These are phyloP conservation scores for Hydrochoerus hydrochaeris DNA, from an alignment of 2,113 vertebrate genomes.

Conservation along the genomic window DNA sequence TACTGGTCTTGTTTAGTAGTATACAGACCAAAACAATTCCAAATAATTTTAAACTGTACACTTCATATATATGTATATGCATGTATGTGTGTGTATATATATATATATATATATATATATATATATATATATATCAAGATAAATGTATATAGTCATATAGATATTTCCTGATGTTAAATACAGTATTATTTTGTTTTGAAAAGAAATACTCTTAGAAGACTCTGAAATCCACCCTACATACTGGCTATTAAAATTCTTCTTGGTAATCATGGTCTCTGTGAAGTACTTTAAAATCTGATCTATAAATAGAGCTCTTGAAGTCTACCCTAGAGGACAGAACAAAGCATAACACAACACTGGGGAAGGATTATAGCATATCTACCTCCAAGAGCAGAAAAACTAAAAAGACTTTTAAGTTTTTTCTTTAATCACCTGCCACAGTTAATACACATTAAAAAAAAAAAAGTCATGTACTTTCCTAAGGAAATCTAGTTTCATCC, in stretches of 20 bases:
- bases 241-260: not conserved
- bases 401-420: not conserved
- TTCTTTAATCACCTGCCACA: conserved; percentile 30
- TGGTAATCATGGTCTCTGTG: not conserved
- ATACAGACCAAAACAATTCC: not conserved
- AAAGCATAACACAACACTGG: not conserved
- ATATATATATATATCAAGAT: not conserved
- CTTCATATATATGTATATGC: not conserved
- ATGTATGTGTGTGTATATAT: too few species aligned
- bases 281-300: conserved; percentile 29
- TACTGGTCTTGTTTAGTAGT: not conserved
- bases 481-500: not conserved
- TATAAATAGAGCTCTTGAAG: conserved; percentile 15
- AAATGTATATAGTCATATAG: not conserved
- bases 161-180: conserved; percentile 33
- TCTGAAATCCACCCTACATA: not conserved
- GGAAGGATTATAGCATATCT: conserved; percentile 35
- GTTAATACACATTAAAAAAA: conserved; percentile 8
- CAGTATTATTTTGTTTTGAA: conserved; percentile 45
- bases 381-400: conserved; percentile 1
- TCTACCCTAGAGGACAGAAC: not conserved
- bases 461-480: not conserved
- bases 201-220: conserved; percentile 29
- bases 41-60: conserved; percentile 3
- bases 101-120: too few species aligned